Conservation (phyloP, 1,140 invertebrate species). For the Harpegnathos saltator region DNA sequence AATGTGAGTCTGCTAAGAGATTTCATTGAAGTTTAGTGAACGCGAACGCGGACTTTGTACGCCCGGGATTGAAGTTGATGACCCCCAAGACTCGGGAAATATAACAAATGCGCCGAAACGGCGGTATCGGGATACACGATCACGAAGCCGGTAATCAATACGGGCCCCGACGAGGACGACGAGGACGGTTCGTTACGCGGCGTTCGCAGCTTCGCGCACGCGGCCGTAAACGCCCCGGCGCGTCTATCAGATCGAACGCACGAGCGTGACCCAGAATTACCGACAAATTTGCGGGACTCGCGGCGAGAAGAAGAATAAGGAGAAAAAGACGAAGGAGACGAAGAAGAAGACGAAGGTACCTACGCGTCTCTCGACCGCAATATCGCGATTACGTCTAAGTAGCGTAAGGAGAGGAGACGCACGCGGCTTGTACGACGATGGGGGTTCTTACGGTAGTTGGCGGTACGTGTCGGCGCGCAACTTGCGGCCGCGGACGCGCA, state of each 20-base stretch:
- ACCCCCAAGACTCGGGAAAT: no score
- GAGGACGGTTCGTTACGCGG: conserved; percentile 28
- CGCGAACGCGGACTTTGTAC: no score
- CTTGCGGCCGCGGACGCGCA: conserved; percentile 48
- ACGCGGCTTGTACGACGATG: conserved; percentile 26
- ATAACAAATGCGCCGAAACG: background rate
- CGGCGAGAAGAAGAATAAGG: background rate
- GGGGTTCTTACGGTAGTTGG: conserved; percentile 71
- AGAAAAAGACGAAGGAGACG: no score
- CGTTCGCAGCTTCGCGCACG: conserved; percentile 24
- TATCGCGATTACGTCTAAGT: conserved; percentile 64
- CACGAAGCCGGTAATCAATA: conserved; percentile 28
- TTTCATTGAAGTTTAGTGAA: no score
- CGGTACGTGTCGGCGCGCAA: conserved; percentile 71
- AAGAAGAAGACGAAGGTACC: background rate
- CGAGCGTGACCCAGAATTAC: conserved; percentile 51
- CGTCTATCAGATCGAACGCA: conserved; percentile 51
- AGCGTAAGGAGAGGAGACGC: conserved; percentile 65
- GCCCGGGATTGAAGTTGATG: no score
- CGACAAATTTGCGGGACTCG: conserved; percentile 39
- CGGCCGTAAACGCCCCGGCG: conserved; percentile 19
- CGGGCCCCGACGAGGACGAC: background rate
- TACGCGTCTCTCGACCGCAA: conserved; percentile 66
- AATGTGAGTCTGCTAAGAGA: no score
- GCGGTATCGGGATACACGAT: conserved; percentile 13